Percentiles rank a stretch among this genome's conserved stretches.
phyloP scores from a whole-genome alignment of 1,140 invertebrate species.

The Eciton burchellii region DNA sequence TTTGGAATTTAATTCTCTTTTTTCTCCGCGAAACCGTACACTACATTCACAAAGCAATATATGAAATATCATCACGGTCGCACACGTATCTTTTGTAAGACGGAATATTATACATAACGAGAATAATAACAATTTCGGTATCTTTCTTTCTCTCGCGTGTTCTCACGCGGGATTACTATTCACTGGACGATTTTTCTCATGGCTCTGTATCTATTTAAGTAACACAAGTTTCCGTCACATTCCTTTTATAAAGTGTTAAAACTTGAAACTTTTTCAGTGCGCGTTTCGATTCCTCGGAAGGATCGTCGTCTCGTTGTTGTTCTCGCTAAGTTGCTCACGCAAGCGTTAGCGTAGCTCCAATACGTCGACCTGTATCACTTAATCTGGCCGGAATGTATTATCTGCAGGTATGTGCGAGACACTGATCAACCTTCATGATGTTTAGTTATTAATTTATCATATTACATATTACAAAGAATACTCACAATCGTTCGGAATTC shows the following conservation, averaged over 20 bases:
- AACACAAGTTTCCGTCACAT: not conserved
- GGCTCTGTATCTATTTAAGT: not conserved
- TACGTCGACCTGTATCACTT: constrained; percentile 27
- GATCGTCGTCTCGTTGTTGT: constrained; percentile 39
- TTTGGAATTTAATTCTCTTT: no score
- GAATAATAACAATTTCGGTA: not conserved
- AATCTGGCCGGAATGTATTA: constrained; percentile 62
- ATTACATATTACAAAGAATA: not conserved
- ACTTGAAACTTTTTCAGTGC: constrained; percentile 47
- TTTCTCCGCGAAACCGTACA: no score
- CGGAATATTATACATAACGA: not conserved
- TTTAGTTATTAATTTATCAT: not conserved
- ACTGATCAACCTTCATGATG: not conserved
- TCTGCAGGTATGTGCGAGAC: constrained; percentile 59
- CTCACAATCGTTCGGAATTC: not conserved
- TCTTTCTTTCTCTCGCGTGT: not conserved
- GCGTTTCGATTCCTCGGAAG: constrained; percentile 28
- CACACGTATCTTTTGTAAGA: not conserved
- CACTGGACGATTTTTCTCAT: not conserved
- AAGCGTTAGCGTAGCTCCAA: constrained; percentile 48
- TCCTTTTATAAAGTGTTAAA: not conserved
- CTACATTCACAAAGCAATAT: no score
- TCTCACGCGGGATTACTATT: constrained; percentile 17
- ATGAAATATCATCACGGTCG: constrained; percentile 6
- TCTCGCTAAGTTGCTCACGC: constrained; percentile 36